Conservation (phyloP, 2,888 invertebrate genomes). For the Heliconius sara region DNA sequence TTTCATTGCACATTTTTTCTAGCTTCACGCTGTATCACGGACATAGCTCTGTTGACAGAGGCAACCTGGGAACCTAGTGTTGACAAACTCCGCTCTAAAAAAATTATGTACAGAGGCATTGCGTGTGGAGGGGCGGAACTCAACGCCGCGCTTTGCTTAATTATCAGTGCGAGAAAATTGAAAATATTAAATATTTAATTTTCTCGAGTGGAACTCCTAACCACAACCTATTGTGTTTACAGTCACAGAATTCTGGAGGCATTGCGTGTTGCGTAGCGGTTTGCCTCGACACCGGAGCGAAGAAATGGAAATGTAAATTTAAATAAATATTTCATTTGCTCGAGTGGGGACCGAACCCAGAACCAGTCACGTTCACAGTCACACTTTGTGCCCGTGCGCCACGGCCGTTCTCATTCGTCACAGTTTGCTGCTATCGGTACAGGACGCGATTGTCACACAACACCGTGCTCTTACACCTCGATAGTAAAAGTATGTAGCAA, state of each 20-base stretch:
- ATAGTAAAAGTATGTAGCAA: too few species aligned
- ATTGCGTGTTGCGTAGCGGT: background rate
- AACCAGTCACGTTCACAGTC: too few species aligned
- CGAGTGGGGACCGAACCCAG: too few species aligned
- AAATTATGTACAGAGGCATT: background rate
- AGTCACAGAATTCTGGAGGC: background rate
- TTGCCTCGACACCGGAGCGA: background rate
- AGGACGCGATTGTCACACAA: too few species aligned
- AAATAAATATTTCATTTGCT: background rate
- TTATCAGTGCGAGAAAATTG: background rate
- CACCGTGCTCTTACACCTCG: too few species aligned
- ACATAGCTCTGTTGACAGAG: background rate
- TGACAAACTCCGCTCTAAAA: background rate
- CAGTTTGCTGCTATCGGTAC: too few species aligned
- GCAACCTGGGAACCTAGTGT: background rate
- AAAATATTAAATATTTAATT: background rate
- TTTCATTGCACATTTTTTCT: background rate
- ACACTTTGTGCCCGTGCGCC: too few species aligned
- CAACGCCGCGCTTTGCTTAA: too few species aligned
- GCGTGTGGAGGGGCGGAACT: background rate
- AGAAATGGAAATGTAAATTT: background rate
- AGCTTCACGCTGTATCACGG: background rate
- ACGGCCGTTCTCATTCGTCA: too few species aligned
- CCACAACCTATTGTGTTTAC: background rate
- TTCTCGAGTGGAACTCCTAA: background rate